phyloP scores from a whole-genome alignment of 1,140 invertebrate species.

The Metaphire vulgaris region DNA sequence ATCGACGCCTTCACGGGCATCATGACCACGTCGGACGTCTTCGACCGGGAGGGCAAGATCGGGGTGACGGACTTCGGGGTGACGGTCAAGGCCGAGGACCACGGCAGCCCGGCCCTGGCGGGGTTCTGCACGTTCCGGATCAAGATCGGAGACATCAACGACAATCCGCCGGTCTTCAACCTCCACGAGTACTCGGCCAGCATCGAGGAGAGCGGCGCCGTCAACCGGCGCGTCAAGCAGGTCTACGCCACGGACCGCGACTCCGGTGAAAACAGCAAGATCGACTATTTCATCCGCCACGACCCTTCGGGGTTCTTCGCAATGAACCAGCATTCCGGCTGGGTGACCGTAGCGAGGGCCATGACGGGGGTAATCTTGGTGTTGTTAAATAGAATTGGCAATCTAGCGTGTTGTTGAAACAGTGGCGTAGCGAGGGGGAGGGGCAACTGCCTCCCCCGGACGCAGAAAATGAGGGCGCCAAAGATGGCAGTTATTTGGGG shows the following conservation, averaged over 20 bases:
- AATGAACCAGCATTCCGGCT: constrained; percentile 20
- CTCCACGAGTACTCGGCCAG: constrained; percentile 85
- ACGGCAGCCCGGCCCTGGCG: constrained; percentile 67
- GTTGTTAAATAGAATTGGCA: too few species aligned
- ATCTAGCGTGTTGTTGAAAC: too few species aligned
- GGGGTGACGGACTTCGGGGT: constrained; percentile 64
- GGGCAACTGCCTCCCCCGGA: too few species aligned
- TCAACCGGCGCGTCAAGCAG: constrained; percentile 90
- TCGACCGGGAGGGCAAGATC: constrained; percentile 88
- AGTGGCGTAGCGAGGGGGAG: too few species aligned
- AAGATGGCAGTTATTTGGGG: too few species aligned
- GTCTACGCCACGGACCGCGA: constrained; percentile 61
- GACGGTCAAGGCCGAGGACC: constrained; percentile 89
- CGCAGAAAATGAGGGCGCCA: too few species aligned
- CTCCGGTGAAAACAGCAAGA: constrained; percentile 26
- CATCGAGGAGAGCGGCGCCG: constrained; percentile 95
- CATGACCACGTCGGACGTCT: constrained; percentile 43
- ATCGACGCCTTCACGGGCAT: constrained; percentile 26
- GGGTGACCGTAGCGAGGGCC: constrained; percentile 52
- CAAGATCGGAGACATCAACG: constrained; percentile 90
- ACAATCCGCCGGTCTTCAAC: constrained; percentile 92
- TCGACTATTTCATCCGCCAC: constrained; percentile 25
- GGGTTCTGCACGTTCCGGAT: constrained; percentile 93
- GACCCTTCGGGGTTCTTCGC: constrained; percentile 18
- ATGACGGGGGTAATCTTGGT: constrained; percentile 44